A percentile compares a stretch with the other conserved stretches of the same genome.
These are phyloP conservation scores for Equus przewalskii DNA, from an alignment of 2,113 vertebrate genomes.

Conservation along the genomic window DNA sequence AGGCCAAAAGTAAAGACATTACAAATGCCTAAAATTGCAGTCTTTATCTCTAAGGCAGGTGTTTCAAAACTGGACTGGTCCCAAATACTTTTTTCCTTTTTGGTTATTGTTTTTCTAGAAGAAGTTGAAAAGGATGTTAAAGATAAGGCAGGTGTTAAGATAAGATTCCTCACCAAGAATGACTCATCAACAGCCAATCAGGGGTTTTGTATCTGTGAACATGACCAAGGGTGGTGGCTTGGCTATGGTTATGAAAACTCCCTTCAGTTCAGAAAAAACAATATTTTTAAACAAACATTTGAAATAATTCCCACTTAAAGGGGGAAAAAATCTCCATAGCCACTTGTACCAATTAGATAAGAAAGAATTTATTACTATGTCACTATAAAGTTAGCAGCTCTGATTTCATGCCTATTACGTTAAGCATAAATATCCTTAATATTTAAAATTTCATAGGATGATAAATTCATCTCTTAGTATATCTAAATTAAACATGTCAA, in stretches of 20 bases:
- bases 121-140: slow-evolving; percentile 82
- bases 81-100: slow-evolving; percentile 68
- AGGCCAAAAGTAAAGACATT: slow-evolving; percentile 47
- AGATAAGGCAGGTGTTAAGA: slow-evolving; percentile 84
- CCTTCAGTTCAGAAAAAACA: slow-evolving; percentile 40
- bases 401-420: not conserved
- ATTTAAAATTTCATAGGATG: not conserved
- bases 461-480: not conserved
- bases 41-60: slow-evolving; percentile 84
- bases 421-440: not conserved
- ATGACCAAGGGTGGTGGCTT: slow-evolving; percentile 9
- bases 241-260: slow-evolving; percentile 36
- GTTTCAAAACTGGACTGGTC: slow-evolving; percentile 77
- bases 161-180: slow-evolving; percentile 80
- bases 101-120: slow-evolving; percentile 82
- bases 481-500: not conserved
- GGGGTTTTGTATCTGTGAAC: slow-evolving; percentile 49
- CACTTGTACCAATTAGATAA: not conserved
- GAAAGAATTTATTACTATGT: not conserved
- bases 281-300: slow-evolving; percentile 41
- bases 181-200: slow-evolving; percentile 74
- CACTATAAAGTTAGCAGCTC: not conserved
- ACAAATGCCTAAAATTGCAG: slow-evolving; percentile 73
- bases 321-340: not conserved
- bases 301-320: slow-evolving; percentile 42